phyloP scores from a whole-genome alignment of 2,113 vertebrate species.

The Oncorhynchus nerka region DNA sequence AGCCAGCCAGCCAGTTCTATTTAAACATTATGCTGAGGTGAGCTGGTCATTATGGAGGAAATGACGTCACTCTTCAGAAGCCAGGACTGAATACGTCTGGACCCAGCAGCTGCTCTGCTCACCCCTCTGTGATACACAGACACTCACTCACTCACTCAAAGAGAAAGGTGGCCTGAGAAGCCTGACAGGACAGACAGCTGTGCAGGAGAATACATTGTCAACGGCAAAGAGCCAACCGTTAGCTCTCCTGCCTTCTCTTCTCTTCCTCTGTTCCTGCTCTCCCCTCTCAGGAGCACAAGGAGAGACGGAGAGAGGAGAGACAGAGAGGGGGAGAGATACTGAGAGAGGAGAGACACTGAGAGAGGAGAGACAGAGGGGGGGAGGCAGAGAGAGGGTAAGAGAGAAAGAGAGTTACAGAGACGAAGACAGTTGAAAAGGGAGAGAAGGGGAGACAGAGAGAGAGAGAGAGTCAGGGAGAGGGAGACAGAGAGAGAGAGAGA shows the following conservation, averaged over 20 bases:
- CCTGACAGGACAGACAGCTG: constrained; percentile 34
- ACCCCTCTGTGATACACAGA: neutral
- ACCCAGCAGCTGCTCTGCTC: neutral
- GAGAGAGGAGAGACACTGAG: neutral
- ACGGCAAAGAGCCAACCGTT: constrained; percentile 10
- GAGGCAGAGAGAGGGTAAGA: too few relatives aligned
- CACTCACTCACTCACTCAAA: neutral
- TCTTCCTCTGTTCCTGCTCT: constrained; percentile 17
- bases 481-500: too few relatives aligned
- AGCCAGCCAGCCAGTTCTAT: too few relatives aligned
- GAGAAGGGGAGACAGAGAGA: too few relatives aligned
- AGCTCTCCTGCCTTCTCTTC: constrained; percentile 25
- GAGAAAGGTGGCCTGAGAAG: neutral
- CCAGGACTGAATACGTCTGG: neutral
- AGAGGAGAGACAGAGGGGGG: neutral
- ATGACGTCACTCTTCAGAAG: neutral
- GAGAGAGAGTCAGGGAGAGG: neutral
- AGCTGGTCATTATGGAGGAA: neutral
- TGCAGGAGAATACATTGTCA: constrained; percentile 16
- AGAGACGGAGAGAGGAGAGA: too few relatives aligned
- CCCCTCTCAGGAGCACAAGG: constrained; percentile 11
- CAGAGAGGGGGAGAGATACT: neutral
- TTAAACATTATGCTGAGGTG: neutral
- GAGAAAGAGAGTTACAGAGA: too few relatives aligned
- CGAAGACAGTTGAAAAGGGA: too few relatives aligned